These are phyloP conservation scores for Brachionus angularis DNA, from an alignment of 1,140 invertebrate genomes.

Conservation along the genomic window DNA sequence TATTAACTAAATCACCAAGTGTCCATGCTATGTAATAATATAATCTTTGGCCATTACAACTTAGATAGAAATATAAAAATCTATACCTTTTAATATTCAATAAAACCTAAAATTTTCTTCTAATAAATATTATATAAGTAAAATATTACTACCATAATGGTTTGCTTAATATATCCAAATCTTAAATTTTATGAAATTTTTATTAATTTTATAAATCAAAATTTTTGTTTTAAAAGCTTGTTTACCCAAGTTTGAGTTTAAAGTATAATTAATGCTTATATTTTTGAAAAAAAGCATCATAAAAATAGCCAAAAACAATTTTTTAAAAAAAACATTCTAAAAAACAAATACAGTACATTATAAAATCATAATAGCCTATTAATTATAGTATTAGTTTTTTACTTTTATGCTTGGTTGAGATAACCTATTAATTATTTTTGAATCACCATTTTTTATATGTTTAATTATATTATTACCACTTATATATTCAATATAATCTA, in stretches of 20 bases:
- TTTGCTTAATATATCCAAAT: not conserved
- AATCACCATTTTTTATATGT: not conserved
- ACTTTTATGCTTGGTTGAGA: not conserved
- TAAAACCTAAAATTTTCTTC: too few relatives aligned
- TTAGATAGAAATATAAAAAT: slow-evolving; percentile 28
- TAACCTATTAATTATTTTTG: not conserved
- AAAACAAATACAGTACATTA: too few relatives aligned
- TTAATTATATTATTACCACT: slow-evolving; percentile 27
- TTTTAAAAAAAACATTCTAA: too few relatives aligned
- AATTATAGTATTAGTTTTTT: not conserved
- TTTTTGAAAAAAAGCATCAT: too few relatives aligned
- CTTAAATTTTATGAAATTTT: not conserved
- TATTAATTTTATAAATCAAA: not conserved
- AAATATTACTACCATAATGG: too few relatives aligned
- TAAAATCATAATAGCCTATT: too few relatives aligned
- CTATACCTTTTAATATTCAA: too few relatives aligned
- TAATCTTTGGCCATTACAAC: slow-evolving; percentile 65
- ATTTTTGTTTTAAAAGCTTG: not conserved
- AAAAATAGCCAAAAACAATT: too few relatives aligned
- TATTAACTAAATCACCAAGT: slow-evolving; percentile 77
- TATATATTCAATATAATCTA: slow-evolving; percentile 43
- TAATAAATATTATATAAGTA: too few relatives aligned
- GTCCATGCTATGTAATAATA: slow-evolving; percentile 96
- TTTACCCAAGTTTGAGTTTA: not conserved
- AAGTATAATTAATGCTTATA: too few relatives aligned